phyloP scores from a whole-genome alignment of 2,797 vertebrate genomes.

The Labroides dimidiatus region DNA sequence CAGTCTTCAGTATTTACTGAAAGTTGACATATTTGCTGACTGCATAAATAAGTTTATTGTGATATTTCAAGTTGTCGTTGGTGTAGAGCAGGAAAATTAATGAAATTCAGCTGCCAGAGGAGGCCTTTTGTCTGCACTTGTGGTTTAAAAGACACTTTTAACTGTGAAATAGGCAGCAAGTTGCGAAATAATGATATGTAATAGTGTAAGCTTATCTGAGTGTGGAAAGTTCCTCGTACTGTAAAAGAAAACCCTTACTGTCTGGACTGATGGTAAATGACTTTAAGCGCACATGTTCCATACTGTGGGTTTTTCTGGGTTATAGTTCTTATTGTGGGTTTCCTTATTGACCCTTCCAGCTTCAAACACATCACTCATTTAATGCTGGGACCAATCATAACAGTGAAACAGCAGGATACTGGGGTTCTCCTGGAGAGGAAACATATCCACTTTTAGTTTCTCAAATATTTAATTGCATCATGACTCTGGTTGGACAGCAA shows the following conservation, averaged over 20 bases:
- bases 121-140: constrained; percentile 13
- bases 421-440: constrained; percentile 50
- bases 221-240: constrained; percentile 28
- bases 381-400: constrained; percentile 7
- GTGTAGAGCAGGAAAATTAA: neutral
- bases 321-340: constrained; percentile 27
- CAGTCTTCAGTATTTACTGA: no score
- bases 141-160: constrained; percentile 12
- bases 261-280: constrained; percentile 24
- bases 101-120: constrained; percentile 7
- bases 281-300: constrained; percentile 40
- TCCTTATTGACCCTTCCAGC: constrained; percentile 18
- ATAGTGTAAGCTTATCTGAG: constrained; percentile 25
- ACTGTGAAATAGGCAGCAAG: neutral
- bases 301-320: constrained; percentile 25
- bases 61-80: neutral
- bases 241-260: constrained; percentile 18
- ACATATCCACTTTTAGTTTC: constrained; percentile 45
- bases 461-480: constrained; percentile 70
- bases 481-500: constrained; percentile 45
- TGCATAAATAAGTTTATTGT: neutral
- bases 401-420: constrained; percentile 33
- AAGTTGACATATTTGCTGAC: no score
- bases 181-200: constrained; percentile 33
- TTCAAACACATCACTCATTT: constrained; percentile 36